Conservation (phyloP, 2,888 invertebrate genomes). For the Poecilobothrus nobilitatus region DNA sequence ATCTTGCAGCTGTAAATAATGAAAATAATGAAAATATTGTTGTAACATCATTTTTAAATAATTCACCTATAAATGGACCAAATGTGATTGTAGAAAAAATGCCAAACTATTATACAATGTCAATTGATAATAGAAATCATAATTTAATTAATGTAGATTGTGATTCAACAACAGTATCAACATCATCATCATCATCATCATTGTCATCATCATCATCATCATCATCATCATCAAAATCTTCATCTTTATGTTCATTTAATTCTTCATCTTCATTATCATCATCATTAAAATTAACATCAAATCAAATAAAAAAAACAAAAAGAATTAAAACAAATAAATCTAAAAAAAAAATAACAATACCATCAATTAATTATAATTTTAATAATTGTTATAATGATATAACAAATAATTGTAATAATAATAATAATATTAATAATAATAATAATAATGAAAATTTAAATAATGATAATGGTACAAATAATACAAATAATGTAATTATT, state of each 20-base stretch:
- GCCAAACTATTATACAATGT: conserved; percentile 15
- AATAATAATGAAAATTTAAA: neutral
- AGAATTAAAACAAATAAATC: no score
- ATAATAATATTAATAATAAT: neutral
- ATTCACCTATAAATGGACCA: conserved; percentile 21
- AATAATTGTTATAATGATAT: no score
- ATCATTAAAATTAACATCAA: neutral
- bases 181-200: neutral
- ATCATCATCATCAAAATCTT: conserved; percentile 11
- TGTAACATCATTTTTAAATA: conserved; percentile 18
- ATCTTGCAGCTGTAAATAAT: no score
- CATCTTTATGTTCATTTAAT: conserved; percentile 12
- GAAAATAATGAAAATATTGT: conserved; percentile 16
- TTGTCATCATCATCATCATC: conserved; percentile 14
- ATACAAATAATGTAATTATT: neutral
- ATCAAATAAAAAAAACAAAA: no score
- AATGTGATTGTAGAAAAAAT: conserved; percentile 32
- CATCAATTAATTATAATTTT: no score
- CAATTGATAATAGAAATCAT: neutral
- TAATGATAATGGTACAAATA: neutral
- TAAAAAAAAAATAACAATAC: no score
- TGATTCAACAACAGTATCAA: neutral
- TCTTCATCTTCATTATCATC: conserved; percentile 17
- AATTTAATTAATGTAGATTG: neutral
- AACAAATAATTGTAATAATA: neutral